Base-by-base conservation (phyloP, 2,797 vertebrate genomes). In the Gadopsis marmoratus region DNA sequence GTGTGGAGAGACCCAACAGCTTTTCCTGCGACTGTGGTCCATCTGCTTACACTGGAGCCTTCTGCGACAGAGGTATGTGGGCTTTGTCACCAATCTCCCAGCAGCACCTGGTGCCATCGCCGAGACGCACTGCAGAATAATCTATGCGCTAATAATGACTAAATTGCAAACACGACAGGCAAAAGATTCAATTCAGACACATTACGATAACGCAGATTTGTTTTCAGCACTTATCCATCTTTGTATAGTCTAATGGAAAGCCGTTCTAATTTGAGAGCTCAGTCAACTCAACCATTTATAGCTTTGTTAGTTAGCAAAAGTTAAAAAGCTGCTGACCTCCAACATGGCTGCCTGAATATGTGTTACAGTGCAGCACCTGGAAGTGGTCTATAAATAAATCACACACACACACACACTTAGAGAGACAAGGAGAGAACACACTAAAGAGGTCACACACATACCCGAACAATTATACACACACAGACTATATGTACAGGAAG, bases 21-120 rank as follows among this genome's bases (percentile, higher is more conserved):
- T 97, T 98, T 85, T 94, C 93, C 56, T 99, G 97, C 33, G 95
- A 98, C 91, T 99, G 97, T 37, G 89, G 92, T 41, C 91, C 89
- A 7, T 97, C 97, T 3, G 95, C 97, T 0, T 97, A 95, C 71
- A 26, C 89, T 0, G 97, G 97, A 41, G 95, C 96, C 2, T 98
- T 98, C 94, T 99, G 97, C 76, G 95, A 95, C 11, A 93, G 95
- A 92, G 97, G 97, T 96, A 91, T 89, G 85, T 26, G 65, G 45
- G 5, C 29, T 4, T 37, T 5, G 23, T 41, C 19, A n/a, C 16
- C n/a, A 3, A 19, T 48, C 14, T 23, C 45, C 51, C 48, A 21
- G 43, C 48, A 50, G 56, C 50, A 19, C 17, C 63, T 58, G 62
- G 7, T n/a, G 62, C 41, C 16, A 19, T 47, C 21, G n/a, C 17